A percentile compares a stretch with the other conserved stretches of the same genome.
Conservation (phyloP, 2,797 vertebrate genomes). For the Otolemur crassicaudatus region DNA sequence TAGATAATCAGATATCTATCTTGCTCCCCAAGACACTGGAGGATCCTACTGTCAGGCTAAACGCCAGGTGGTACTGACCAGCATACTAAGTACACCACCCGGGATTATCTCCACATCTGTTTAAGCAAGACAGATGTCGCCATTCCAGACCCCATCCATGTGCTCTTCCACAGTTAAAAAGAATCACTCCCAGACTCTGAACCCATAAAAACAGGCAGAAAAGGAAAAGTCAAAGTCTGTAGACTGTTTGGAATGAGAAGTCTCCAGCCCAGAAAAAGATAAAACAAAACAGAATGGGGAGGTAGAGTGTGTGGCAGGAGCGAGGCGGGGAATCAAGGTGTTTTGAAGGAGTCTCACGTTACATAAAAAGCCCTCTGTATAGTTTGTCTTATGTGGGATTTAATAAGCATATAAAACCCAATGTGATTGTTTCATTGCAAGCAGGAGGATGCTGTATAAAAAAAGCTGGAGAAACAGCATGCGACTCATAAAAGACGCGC, state of each 20-base stretch:
- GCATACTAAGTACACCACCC: slow-evolving; percentile 70
- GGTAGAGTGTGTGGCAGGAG: background rate
- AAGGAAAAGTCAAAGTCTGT: background rate
- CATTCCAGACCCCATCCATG: slow-evolving; percentile 72
- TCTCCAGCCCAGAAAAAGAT: background rate
- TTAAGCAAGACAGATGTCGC: slow-evolving; percentile 80
- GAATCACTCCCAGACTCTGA: slow-evolving; percentile 73
- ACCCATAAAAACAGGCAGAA: slow-evolving; percentile 64
- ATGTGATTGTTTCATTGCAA: slow-evolving; percentile 69
- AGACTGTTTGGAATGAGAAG: background rate
- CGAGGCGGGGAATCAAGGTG: background rate
- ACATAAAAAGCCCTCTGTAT: slow-evolving; percentile 64
- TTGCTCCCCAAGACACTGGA: slow-evolving; percentile 18
- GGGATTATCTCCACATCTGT: slow-evolving; percentile 83
- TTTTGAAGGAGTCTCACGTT: slow-evolving; percentile 43
- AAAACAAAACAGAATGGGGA: background rate
- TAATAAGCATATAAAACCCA: slow-evolving; percentile 74
- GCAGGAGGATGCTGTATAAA: slow-evolving; percentile 66
- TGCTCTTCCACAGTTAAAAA: slow-evolving; percentile 72
- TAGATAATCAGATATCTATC: slow-evolving; percentile 73
- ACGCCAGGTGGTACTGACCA: slow-evolving; percentile 77
- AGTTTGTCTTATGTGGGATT: slow-evolving; percentile 71
- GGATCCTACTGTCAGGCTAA: slow-evolving; percentile 34
- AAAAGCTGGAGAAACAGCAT: slow-evolving; percentile 71
- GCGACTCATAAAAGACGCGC: slow-evolving; percentile 70